These are phyloP conservation scores for Mythimna lalbum DNA, from an alignment of 2,888 invertebrate genomes.

Conservation along the genomic window DNA sequence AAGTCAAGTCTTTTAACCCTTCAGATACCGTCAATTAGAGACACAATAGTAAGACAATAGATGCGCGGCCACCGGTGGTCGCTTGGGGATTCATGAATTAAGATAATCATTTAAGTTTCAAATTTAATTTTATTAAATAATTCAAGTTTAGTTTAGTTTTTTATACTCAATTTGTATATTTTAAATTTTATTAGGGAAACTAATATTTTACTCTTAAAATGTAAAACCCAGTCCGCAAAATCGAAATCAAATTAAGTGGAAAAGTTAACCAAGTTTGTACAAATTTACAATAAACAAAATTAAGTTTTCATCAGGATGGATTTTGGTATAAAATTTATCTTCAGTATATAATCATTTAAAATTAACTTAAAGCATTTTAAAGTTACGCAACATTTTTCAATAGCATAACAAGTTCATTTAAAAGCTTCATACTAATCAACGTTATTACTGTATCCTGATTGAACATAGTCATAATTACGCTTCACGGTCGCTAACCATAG, in stretches of 20 bases:
- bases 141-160: not conserved
- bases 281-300: conserved; percentile 38
- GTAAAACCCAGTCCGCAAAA: conserved; percentile 3
- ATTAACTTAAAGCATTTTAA: conserved; percentile 3
- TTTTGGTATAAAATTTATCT: conserved; percentile 9
- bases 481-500: conserved; percentile 33
- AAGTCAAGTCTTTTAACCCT: not conserved
- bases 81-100: no score
- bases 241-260: conserved; percentile 16
- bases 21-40: no score
- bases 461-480: conserved; percentile 17
- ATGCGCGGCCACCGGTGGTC: no score
- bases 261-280: conserved; percentile 27
- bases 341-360: not conserved
- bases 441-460: not conserved
- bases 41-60: no score
- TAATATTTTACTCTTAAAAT: conserved; percentile 10
- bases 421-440: conserved; percentile 24
- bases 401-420: not conserved
- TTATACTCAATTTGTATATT: not conserved
- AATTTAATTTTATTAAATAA: no score
- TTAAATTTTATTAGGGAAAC: not conserved
- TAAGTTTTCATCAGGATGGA: conserved; percentile 8
- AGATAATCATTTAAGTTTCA: no score
- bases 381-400: conserved; percentile 26